phyloP scores from a whole-genome alignment of 1,140 invertebrate genomes.

The Polypedilum vanderplanki region DNA sequence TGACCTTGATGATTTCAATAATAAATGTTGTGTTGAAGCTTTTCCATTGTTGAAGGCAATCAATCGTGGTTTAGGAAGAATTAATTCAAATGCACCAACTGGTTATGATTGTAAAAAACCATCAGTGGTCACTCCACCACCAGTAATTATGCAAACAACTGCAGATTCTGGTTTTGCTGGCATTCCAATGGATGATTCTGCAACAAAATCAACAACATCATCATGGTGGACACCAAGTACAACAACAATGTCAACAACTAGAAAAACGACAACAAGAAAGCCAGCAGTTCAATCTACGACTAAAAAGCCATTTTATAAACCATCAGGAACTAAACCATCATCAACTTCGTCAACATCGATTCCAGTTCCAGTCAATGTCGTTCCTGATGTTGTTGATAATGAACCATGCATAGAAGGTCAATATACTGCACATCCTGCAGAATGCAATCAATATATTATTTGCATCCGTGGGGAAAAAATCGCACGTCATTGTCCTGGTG shows the following conservation, averaged over 20 bases:
- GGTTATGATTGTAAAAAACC: conserved; percentile 57
- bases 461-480: conserved; percentile 61
- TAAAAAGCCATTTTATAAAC: conserved; percentile 35
- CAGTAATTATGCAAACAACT: conserved; percentile 61
- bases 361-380: conserved; percentile 43
- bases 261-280: conserved; percentile 32
- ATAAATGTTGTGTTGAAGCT: conserved; percentile 67
- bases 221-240: conserved; percentile 41
- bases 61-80: conserved; percentile 63
- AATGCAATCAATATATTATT: conserved; percentile 68
- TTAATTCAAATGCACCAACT: conserved; percentile 48
- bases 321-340: conserved; percentile 18
- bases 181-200: conserved; percentile 33
- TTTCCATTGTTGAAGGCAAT: conserved; percentile 68
- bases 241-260: conserved; percentile 35
- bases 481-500: conserved; percentile 64
- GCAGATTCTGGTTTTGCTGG: conserved; percentile 39
- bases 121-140: conserved; percentile 58
- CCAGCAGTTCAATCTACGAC: conserved; percentile 32
- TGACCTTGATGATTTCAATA: conserved; percentile 83
- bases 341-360: conserved; percentile 39
- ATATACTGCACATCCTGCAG: conserved; percentile 56
- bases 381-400: conserved; percentile 43
- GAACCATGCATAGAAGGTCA: conserved; percentile 54
- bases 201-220: conserved; percentile 39